These are phyloP conservation scores for Nothobranchius furzeri DNA, from an alignment of 2,113 vertebrate genomes.

Conservation along the genomic window DNA sequence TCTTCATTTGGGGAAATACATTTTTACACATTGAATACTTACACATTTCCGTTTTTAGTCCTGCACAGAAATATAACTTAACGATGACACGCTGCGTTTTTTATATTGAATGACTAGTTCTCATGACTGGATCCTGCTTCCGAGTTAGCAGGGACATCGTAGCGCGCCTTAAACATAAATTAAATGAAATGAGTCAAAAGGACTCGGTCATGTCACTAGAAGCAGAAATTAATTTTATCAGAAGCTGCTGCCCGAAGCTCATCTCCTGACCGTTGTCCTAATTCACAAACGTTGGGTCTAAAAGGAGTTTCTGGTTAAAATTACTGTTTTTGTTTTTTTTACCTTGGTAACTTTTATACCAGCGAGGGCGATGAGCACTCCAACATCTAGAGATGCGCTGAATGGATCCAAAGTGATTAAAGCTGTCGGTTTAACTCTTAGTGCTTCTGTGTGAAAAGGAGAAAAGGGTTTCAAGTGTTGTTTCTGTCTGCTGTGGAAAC, in stretches of 20 bases:
- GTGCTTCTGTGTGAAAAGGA: neutral
- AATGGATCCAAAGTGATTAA: slow-evolving; percentile 19
- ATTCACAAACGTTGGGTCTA: neutral
- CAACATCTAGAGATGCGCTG: neutral
- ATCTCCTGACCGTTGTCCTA: neutral
- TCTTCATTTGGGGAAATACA: no score
- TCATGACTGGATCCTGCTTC: neutral
- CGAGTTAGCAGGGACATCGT: slow-evolving; percentile 3
- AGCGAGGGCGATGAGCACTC: neutral
- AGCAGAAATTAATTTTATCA: neutral
- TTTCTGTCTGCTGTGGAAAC: neutral
- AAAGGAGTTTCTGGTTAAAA: neutral
- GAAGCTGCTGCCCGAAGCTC: slow-evolving; percentile 12
- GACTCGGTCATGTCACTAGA: slow-evolving; percentile 16
- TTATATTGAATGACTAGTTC: no score
- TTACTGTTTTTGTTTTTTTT: slow-evolving; percentile 1
- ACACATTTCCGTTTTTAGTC: no score
- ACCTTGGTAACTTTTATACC: neutral
- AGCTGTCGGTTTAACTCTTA: neutral
- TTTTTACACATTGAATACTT: no score
- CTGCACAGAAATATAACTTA: no score
- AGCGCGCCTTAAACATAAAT: slow-evolving; percentile 12
- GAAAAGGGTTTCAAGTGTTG: slow-evolving; percentile 4
- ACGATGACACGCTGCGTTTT: no score
- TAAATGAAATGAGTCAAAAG: slow-evolving; percentile 35